Evolutionary conservation across 1,140 invertebrate genomes (phyloP).

Genomic region (Aphelenchoides fujianensis): DNA sequence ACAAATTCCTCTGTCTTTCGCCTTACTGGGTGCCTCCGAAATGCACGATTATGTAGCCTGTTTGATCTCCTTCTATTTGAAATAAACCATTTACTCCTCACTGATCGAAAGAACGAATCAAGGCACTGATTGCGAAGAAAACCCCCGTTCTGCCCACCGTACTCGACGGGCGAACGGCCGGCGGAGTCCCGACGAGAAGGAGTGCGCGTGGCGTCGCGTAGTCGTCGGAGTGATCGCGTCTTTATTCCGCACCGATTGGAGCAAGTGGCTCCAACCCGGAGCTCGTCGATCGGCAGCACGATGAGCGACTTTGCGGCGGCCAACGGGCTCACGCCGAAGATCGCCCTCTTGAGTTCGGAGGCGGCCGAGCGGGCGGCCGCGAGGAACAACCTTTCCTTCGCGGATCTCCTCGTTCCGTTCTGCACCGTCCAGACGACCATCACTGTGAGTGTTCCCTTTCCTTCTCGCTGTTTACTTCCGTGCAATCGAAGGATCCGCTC

Average conservation of each 20-base stretch:
- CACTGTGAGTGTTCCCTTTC: conserved; percentile 22
- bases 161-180: no score
- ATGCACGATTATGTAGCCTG: conserved; percentile 21
- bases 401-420: conserved; percentile 46
- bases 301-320: conserved; percentile 9
- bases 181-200: no score
- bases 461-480: conserved; percentile 16
- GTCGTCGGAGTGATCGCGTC: no score
- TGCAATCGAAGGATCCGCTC: conserved; percentile 45
- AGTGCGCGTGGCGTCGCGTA: no score
- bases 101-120: no score
- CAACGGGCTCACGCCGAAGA: conserved; percentile 25
- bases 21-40: conserved; percentile 23
- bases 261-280: no score
- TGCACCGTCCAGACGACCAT: conserved; percentile 22
- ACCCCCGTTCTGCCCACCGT: no score
- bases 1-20: conserved; percentile 19
- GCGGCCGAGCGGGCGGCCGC: conserved; percentile 28
- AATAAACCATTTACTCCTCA: no score
- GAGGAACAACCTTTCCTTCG: conserved; percentile 43
- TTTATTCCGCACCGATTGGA: no score
- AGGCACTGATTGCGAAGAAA: no score
- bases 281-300: no score
- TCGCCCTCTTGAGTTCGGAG: conserved; percentile 44
- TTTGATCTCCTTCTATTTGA: conserved; percentile 2